Evolutionary conservation across 2,113 vertebrate genomes (phyloP).

Genomic region (Montifringilla adamsi): DNA sequence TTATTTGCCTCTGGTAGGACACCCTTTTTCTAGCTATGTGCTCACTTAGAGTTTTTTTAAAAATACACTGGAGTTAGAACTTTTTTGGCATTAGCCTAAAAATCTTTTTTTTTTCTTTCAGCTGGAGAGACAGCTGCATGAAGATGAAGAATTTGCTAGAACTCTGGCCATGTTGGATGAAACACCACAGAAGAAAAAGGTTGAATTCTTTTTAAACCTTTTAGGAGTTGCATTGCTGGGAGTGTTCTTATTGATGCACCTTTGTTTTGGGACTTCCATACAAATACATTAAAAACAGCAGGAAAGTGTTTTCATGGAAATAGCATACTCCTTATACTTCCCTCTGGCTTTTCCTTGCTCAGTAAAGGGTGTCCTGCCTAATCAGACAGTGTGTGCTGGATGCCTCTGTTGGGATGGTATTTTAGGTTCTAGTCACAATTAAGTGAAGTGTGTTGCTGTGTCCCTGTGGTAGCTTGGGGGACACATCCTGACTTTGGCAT

Average conservation of each 20-base stretch:
- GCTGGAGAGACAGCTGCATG: slow-evolving; percentile 91
- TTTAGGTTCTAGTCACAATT: not conserved
- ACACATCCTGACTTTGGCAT: not conserved
- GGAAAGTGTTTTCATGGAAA: not conserved
- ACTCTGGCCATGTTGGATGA: slow-evolving; percentile 92
- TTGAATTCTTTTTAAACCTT: slow-evolving; percentile 23
- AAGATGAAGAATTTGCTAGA: slow-evolving; percentile 92
- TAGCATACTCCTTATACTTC: not conserved
- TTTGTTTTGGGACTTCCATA: not conserved
- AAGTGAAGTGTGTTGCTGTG: not conserved
- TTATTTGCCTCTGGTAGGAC: not conserved
- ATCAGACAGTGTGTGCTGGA: not conserved
- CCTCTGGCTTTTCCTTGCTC: not conserved
- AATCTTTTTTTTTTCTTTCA: slow-evolving; percentile 10
- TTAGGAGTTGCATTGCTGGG: not conserved
- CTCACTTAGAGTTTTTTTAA: not conserved
- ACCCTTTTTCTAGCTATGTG: not conserved
- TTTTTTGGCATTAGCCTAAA: not conserved
- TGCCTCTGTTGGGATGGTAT: not conserved
- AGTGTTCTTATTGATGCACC: not conserved
- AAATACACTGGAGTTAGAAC: not conserved
- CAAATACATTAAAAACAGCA: not conserved
- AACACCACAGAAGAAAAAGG: slow-evolving; percentile 86
- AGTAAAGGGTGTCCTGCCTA: not conserved
- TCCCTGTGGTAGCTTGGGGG: not conserved